These are phyloP conservation scores for Macaca mulatta DNA, from an alignment of 2,113 vertebrate genomes.

Conservation along the genomic window DNA sequence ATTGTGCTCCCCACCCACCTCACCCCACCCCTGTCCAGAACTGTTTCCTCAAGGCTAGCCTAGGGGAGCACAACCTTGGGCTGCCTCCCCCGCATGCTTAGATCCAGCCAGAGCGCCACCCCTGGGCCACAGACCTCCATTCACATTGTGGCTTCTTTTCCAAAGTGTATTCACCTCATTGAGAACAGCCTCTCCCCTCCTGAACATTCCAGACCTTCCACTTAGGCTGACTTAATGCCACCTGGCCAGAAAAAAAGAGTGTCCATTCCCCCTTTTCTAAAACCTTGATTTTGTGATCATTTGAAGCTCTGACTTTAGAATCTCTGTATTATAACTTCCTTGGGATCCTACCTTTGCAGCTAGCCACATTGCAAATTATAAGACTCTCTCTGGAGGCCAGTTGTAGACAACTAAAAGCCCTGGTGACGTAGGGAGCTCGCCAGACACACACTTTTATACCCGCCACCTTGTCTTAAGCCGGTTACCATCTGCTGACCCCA, in stretches of 20 bases:
- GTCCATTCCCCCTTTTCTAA: background rate
- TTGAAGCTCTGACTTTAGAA: background rate
- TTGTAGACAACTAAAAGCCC: background rate
- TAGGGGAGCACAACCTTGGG: accelerated
- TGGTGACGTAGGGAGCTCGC: background rate
- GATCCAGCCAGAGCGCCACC: background rate
- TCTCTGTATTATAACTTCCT: background rate
- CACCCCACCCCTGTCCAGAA: background rate
- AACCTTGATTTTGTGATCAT: background rate
- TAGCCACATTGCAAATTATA: background rate
- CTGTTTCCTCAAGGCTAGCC: background rate
- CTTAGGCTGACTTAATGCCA: background rate
- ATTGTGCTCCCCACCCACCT: too few relatives aligned
- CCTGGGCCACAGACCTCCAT: too few relatives aligned
- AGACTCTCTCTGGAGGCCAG: background rate
- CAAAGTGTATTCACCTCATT: background rate
- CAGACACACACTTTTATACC: background rate
- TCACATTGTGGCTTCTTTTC: background rate
- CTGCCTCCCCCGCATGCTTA: background rate
- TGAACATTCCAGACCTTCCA: background rate
- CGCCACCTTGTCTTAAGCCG: background rate
- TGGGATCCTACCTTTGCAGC: background rate
- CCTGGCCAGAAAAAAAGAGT: background rate
- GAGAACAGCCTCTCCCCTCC: background rate
- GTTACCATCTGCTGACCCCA: background rate